A percentile compares a stretch with the other conserved stretches of the same genome.
phyloP scores from a whole-genome alignment of 2,888 invertebrate genomes.

The Ichneumoninae sp. region DNA sequence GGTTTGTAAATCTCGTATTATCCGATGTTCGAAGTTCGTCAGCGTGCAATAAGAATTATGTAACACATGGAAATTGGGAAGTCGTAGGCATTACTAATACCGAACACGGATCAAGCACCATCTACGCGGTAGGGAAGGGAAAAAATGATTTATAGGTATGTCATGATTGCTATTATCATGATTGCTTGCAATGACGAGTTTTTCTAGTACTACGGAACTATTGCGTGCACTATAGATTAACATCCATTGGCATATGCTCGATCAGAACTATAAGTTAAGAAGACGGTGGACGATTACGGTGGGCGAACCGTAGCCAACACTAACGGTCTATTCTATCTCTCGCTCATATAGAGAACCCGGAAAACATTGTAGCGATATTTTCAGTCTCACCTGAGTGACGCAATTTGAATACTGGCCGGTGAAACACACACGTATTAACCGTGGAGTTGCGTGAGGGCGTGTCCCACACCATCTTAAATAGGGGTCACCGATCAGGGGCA shows the following conservation, averaged over 20 bases:
- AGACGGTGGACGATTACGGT: neutral
- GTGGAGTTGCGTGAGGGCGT: neutral
- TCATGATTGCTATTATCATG: neutral
- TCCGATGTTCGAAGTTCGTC: conserved; percentile 2
- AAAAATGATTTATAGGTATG: neutral
- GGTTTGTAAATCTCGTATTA: neutral
- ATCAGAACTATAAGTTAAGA: neutral
- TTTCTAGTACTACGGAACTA: neutral
- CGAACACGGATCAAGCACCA: conserved; percentile 71
- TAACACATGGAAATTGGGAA: conserved; percentile 76
- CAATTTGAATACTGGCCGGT: neutral
- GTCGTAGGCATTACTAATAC: conserved; percentile 71
- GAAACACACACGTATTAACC: neutral
- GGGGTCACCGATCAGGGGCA: neutral
- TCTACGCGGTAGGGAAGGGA: conserved; percentile 41
- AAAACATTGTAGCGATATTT: conserved; percentile 5
- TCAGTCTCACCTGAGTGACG: conserved; percentile 14
- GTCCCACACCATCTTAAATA: neutral
- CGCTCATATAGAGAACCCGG: neutral
- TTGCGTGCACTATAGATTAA: neutral
- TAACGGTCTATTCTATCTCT: neutral
- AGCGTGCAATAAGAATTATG: conserved; percentile 73
- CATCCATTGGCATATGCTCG: neutral
- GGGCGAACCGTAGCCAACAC: neutral
- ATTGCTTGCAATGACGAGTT: neutral